Evolutionary conservation across 2,797 vertebrate species (phyloP), one percentile per base, ranked within the genome.

Genomic region (Taeniopygia guttata): DNA sequence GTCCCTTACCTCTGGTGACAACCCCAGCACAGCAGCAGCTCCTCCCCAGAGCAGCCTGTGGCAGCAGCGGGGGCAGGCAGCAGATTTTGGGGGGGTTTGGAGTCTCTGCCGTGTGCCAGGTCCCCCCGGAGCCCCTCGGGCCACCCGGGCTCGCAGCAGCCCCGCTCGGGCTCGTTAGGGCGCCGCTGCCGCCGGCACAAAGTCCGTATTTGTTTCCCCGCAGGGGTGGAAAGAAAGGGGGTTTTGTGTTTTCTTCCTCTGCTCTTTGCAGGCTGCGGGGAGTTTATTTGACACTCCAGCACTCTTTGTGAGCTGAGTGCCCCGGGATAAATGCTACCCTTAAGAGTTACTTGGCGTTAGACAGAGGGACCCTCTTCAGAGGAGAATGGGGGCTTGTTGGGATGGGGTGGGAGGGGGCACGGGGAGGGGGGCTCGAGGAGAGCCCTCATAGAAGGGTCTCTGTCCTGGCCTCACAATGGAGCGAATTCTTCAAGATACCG

Each of bases 311-410:
- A 97, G 98, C 98, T 94, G 98, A 99, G 98, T 98, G 98, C 98
- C 98, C 97, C 98, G 96, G 97, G 98, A 98, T 99, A 98, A 99
- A 98, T 98, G 98, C 98, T 98, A 96, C 98, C 98, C 98, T 95
- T 98, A 98, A 99, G 99, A 99, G 99, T 98, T 98, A 98, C 98
- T 99, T 98, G 98, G 98, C 98, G 97, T 97, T 97, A 98, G 99
- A 98, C 98, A 99, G 98, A 99, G 98, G 98, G 98, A 99, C 98
- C 98, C 99, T 99, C 99, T 99, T 98, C 98, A 99, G 98, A 96
- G 97, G 98, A 99, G 98, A 99, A 99, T 98, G 98, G 98, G 98
- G 98, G 98, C 98, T 99, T 99, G 99, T 99, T 98, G 98, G 96
- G 97, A 98, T 98, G 96, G 91, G 98, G 98, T 85, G 97, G 97